Evolutionary conservation across 2,113 vertebrate genomes (phyloP), one percentile per base, ranked within the genome.

Genomic region (Phrynocephalus versicolor): DNA sequence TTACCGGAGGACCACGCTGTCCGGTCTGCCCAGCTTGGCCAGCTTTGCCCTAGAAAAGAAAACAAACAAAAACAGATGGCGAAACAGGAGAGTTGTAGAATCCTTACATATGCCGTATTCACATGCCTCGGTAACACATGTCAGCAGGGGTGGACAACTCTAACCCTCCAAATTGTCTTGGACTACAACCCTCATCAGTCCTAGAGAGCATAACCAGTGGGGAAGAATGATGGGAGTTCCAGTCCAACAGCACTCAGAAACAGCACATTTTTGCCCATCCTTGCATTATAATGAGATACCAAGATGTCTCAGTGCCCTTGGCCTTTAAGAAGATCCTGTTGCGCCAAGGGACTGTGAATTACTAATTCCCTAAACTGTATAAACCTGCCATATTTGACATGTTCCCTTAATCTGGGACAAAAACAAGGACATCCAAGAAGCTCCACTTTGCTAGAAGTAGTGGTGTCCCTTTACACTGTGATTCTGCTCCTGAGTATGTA

Each of bases 1-100:
- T 98, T 93, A 98, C 98, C 67, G 96, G 95, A 25, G 97, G 90
- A 74, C 98, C 98, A 72, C 98, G 95, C 86, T 97, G 96, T 65
- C 98, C 98, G 3, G 95, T 95, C 65, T 93, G 33, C 55, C 98
- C 98, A 1, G 95, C 82, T 87, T 97, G 97, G 62, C 98, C 98
- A 0, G 96, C 96, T 92, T 97, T 96, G 78, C 98, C 98, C 98
- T 98, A 91, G 1, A 88, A 88, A 82, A 6, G 77, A 79, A 79
- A 21, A 73, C 35, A 41, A 5, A 25, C 18, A 62, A 19, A 62
- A 21, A 62, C 16, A 10, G 45, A 10, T 51, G 10, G 45, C 10
- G 45, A 10, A 51, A 51, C 45, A 51, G 45, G 45, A 51, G 45
- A 51, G 45, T 51, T 51, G 10, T 51, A 51, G 5, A 51, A 51